Evolutionary conservation across 2,888 invertebrate genomes (phyloP), one percentile per base, ranked within the genome.

Genomic region (Seira ritae): DNA sequence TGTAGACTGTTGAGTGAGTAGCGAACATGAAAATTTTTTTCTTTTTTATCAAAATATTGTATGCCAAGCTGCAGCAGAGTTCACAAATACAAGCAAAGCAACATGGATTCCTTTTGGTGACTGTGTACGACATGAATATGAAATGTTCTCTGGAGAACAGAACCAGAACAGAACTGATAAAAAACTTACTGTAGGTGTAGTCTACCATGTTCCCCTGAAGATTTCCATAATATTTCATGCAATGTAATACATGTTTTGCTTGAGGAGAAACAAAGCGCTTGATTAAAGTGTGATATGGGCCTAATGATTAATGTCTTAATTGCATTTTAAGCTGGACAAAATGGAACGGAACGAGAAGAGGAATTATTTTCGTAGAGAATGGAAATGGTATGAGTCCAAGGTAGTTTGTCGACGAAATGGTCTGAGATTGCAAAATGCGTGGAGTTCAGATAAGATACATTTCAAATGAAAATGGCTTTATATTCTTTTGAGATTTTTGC

Each of bases 281-380:
- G 42, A 42, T 42, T 42, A 42, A 42, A 42, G 4, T 42, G 42
- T 66, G 46, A 50, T 76, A 76, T 66, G 23, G 68, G 68, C 55
- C 50, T 12, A 42, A 23, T 80, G 80, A 80, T 80, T 80, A 80
- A 80, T 80, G 80, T 80, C 80, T 80, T 75, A 80, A 80, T 80
- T 70, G 80, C 78, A 70, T 60, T 20, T 23, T 42, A 42, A 4
- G 4, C 42, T 42, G 42, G 42, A 42, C 42, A 42, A 42, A 42
- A 42, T 42, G 42, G 42, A 42, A 42, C 42, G n/a, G n/a, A n/a
- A n/a, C n/a, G n/a, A n/a, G n/a, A n/a, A n/a, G n/a, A n/a, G n/a
- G n/a, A n/a, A n/a, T n/a, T n/a, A n/a, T n/a, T n/a, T n/a, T n/a
- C n/a, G n/a, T n/a, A n/a, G n/a, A n/a, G n/a, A 42, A 42, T 8